Evolutionary conservation across 1,140 invertebrate genomes (phyloP).

Genomic region (Macrostomum lignano): DNA sequence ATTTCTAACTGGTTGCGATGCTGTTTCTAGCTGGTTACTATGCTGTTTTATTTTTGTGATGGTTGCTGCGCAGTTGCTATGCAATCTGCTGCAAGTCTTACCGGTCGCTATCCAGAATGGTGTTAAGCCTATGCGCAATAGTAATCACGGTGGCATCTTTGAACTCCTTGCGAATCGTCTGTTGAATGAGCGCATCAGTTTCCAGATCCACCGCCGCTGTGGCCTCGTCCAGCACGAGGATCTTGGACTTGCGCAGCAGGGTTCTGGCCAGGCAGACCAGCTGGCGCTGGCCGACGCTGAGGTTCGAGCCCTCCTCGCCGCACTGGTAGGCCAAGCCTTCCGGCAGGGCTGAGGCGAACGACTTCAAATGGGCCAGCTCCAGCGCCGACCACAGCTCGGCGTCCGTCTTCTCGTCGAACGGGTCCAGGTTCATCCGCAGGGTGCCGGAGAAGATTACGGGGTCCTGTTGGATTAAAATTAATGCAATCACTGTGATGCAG

Average conservation of each 20-base stretch:
- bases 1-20: too few species aligned
- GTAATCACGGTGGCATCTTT: conserved; percentile 16
- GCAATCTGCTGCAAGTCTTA: too few species aligned
- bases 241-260: conserved; percentile 20
- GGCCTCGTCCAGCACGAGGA: conserved; percentile 49
- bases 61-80: too few species aligned
- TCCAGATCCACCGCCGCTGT: conserved; percentile 53
- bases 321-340: not conserved
- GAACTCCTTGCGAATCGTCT: conserved; percentile 14
- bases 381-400: conserved; percentile 11
- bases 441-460: conserved; percentile 12
- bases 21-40: too few species aligned
- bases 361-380: conserved; percentile 5
- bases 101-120: conserved; percentile 36
- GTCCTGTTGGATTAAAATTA: too few species aligned
- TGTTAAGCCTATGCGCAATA: conserved; percentile 22
- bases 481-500: too few species aligned
- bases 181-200: conserved; percentile 18
- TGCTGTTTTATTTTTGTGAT: too few species aligned
- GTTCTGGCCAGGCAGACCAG: conserved; percentile 27
- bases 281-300: conserved; percentile 25
- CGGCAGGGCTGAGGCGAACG: not conserved
- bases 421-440: conserved; percentile 7
- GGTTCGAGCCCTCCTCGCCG: conserved; percentile 1
- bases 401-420: conserved; percentile 1